Conservation (phyloP, 1,140 invertebrate species). For the Lepidurus arcticus region DNA sequence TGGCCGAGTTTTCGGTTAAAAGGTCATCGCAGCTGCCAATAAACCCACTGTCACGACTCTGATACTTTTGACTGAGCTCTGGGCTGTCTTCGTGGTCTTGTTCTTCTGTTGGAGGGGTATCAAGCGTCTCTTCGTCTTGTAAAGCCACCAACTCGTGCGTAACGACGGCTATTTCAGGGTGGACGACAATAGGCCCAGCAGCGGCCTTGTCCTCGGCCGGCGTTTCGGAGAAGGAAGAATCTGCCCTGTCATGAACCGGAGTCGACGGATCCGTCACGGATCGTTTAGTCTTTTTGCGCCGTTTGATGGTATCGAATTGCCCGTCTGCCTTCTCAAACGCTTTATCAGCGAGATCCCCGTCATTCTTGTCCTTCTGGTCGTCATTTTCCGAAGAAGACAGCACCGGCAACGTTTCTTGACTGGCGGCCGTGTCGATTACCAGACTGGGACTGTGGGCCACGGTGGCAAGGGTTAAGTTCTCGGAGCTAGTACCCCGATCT, state of each 20-base stretch:
- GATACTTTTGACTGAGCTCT: constrained; percentile 55
- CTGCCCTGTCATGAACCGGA: background rate
- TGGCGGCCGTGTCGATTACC: background rate
- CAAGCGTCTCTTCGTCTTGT: constrained; percentile 33
- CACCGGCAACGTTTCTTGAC: constrained; percentile 53
- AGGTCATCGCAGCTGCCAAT: constrained; percentile 81
- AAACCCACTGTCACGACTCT: constrained; percentile 77
- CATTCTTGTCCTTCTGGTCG: constrained; percentile 58
- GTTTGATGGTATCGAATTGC: constrained; percentile 73
- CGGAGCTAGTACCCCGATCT: background rate
- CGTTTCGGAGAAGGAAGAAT: background rate
- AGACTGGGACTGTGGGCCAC: background rate
- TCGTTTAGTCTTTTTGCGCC: constrained; percentile 62
- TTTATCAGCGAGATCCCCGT: constrained; percentile 40
- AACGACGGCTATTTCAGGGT: background rate
- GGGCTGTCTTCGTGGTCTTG: constrained; percentile 35
- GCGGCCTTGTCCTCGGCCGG: background rate
- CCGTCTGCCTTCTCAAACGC: constrained; percentile 60
- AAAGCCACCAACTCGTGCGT: background rate
- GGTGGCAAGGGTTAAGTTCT: too few species aligned
- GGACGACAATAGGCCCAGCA: background rate
- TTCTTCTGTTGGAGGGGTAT: constrained; percentile 31
- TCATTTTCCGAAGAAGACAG: constrained; percentile 65
- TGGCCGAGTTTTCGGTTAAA: constrained; percentile 50
- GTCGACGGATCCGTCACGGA: constrained; percentile 44